These are phyloP conservation scores for Hippocampus guttulatus DNA, from an alignment of 2,113 vertebrate species.

Conservation along the genomic window DNA sequence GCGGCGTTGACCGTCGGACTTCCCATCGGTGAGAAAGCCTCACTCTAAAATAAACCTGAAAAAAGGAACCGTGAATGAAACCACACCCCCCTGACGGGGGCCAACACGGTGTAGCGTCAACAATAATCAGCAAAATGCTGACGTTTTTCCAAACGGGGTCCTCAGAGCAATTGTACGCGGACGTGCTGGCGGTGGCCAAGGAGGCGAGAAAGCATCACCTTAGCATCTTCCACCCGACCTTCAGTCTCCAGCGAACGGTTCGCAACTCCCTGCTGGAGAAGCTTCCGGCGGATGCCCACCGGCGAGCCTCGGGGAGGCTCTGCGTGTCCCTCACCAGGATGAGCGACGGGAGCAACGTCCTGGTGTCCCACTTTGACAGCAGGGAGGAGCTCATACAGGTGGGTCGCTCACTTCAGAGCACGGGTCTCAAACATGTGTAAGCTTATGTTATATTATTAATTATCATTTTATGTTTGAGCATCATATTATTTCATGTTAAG, in stretches of 20 bases:
- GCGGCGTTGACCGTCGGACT: constrained; percentile 68
- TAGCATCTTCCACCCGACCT: constrained; percentile 80
- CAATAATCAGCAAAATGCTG: not conserved
- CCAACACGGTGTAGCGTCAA: not conserved
- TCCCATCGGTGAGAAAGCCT: constrained; percentile 73
- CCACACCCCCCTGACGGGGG: too few species aligned
- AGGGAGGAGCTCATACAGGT: constrained; percentile 91
- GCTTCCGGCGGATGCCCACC: constrained; percentile 81
- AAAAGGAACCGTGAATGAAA: too few species aligned
- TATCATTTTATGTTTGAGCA: too few species aligned
- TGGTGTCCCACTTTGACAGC: constrained; percentile 84
- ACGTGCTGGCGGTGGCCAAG: constrained; percentile 59
- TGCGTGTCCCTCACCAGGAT: constrained; percentile 85
- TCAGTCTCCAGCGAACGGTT: constrained; percentile 68
- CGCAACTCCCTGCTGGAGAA: constrained; percentile 56
- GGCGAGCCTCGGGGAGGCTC: constrained; percentile 71
- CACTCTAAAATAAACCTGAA: not conserved
- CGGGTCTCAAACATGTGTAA: too few species aligned
- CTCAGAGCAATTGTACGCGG: constrained; percentile 56
- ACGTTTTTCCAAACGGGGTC: not conserved
- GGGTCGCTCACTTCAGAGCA: not conserved
- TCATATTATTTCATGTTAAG: too few species aligned
- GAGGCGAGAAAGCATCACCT: constrained; percentile 73
- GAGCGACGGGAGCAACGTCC: constrained; percentile 77
- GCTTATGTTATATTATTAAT: too few species aligned